Percentiles rank a stretch among this genome's conserved stretches.
phyloP scores from a whole-genome alignment of 2,888 invertebrate genomes.

The Drosophila anomelani region DNA sequence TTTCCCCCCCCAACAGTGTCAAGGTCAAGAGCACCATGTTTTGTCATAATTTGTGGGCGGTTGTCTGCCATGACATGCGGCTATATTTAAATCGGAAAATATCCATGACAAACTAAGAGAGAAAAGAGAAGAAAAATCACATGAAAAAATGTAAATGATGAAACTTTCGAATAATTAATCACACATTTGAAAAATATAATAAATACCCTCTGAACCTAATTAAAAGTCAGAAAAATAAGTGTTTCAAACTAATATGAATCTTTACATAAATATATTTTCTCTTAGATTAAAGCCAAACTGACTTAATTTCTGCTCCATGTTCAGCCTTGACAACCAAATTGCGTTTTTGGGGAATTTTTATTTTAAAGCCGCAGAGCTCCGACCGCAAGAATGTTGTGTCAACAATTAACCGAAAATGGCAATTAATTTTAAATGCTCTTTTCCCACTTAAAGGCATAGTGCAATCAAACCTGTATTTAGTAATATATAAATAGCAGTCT shows the following conservation, averaged over 20 bases:
- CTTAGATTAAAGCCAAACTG: background rate
- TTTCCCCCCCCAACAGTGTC: slow-evolving; percentile 39
- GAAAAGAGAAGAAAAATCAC: background rate
- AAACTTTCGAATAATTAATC: background rate
- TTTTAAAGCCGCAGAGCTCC: slow-evolving; percentile 17
- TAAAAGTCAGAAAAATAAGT: background rate
- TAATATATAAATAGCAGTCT: slow-evolving; percentile 21
- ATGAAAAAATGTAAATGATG: background rate
- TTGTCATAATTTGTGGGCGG: slow-evolving; percentile 15
- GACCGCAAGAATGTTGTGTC: slow-evolving; percentile 69
- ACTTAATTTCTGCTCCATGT: slow-evolving; percentile 12
- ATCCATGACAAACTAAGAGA: slow-evolving; percentile 30
- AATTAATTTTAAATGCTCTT: slow-evolving; percentile 52
- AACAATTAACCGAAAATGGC: slow-evolving; percentile 52
- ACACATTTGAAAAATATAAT: background rate
- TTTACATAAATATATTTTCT: background rate
- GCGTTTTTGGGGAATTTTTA: slow-evolving; percentile 33
- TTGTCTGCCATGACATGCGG: slow-evolving; percentile 3
- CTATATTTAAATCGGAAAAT: slow-evolving; percentile 28
- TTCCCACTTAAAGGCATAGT: slow-evolving; percentile 58
- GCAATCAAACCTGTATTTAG: slow-evolving; percentile 60
- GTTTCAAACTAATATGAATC: background rate
- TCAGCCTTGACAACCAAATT: slow-evolving; percentile 34
- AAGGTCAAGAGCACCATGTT: slow-evolving; percentile 59
- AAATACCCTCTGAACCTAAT: background rate